Percentiles rank a stretch among this genome's conserved stretches.
phyloP scores from a whole-genome alignment of 2,113 vertebrate genomes.

The Oncorhynchus mykiss region DNA sequence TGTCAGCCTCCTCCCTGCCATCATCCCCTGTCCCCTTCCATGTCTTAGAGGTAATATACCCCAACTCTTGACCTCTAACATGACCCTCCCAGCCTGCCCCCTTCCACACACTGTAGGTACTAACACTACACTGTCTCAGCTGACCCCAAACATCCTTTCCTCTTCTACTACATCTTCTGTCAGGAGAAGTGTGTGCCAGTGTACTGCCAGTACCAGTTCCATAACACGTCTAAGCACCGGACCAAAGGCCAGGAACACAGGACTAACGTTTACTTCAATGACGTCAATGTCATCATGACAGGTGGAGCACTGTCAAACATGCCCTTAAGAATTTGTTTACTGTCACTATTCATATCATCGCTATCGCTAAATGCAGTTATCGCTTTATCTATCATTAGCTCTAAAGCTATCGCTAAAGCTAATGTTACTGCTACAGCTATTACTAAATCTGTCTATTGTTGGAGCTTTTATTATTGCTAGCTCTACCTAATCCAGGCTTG shows the following conservation, averaged over 20 bases:
- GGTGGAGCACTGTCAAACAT: too few relatives aligned
- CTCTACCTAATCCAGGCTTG: constrained; percentile 48
- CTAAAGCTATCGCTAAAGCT: too few relatives aligned
- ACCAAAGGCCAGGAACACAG: constrained; percentile 70
- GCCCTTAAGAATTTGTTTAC: too few relatives aligned
- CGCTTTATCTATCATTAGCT: too few relatives aligned
- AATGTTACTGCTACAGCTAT: too few relatives aligned
- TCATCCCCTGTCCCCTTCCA: constrained; percentile 67
- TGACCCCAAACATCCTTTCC: constrained; percentile 3
- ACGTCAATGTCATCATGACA: constrained; percentile 79
- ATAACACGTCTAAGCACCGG: constrained; percentile 62
- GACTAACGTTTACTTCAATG: constrained; percentile 73
- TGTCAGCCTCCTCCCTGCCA: constrained; percentile 74
- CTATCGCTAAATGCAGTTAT: too few relatives aligned
- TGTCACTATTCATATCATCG: too few relatives aligned
- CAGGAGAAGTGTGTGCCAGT: constrained; percentile 75
- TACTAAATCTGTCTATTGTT: too few relatives aligned
- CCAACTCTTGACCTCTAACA: too few relatives aligned
- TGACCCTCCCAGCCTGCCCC: too few relatives aligned
- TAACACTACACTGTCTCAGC: background rate
- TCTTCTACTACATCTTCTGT: background rate
- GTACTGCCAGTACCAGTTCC: constrained; percentile 83
- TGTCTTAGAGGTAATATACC: constrained; percentile 72
- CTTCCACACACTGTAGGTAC: too few relatives aligned
- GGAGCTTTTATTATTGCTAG: too few relatives aligned